Percentiles rank a stretch among this genome's conserved stretches.
Conservation (phyloP, 1,140 invertebrate species). For the Sinonovacula constricta region DNA sequence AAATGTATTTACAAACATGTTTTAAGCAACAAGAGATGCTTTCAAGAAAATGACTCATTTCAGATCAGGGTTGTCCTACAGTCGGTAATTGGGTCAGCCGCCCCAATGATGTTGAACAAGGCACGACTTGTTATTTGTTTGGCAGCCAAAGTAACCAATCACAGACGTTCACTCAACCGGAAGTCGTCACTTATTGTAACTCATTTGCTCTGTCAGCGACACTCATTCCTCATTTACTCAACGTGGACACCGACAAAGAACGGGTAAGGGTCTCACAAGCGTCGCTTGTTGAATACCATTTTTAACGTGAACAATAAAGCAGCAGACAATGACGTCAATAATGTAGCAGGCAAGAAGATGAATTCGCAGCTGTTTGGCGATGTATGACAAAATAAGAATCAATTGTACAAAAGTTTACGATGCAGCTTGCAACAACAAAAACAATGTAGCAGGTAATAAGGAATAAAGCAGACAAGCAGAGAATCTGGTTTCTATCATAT, state of each 20-base stretch:
- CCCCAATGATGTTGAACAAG: no score
- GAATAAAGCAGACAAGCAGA: no score
- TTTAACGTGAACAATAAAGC: not conserved
- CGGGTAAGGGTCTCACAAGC: not conserved
- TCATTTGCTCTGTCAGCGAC: not conserved
- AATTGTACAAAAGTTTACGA: no score
- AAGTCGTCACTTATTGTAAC: constrained; percentile 11
- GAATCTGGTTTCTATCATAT: no score
- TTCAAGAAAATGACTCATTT: no score
- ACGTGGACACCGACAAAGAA: constrained; percentile 9
- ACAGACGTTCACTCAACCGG: not conserved
- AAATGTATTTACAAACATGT: no score
- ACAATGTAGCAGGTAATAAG: no score
- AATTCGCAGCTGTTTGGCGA: not conserved
- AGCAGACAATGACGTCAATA: not conserved
- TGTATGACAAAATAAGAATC: not conserved
- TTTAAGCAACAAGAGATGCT: no score
- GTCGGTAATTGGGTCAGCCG: no score
- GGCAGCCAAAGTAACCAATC: not conserved
- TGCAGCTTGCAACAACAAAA: no score
- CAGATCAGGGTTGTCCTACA: no score
- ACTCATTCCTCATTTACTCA: constrained; percentile 10
- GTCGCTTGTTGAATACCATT: not conserved
- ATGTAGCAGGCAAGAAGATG: not conserved
- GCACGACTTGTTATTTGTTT: constrained; percentile 42